Evolutionary conservation across 2,797 vertebrate species (phyloP).

Genomic region (Ficedula albicollis): DNA sequence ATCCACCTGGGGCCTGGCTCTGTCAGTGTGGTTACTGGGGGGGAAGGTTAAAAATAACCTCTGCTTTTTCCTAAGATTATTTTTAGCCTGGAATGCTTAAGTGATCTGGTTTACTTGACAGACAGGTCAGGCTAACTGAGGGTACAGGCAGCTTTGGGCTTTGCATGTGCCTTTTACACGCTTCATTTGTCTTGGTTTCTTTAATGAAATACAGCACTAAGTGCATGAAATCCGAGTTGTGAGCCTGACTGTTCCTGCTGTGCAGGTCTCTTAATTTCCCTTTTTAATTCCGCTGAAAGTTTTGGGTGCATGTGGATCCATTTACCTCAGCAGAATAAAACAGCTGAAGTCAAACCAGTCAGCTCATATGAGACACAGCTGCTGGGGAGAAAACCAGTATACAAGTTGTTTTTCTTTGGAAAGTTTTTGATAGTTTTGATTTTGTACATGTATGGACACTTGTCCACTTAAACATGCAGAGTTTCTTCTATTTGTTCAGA

Average conservation of each 20-base stretch:
- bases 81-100: conserved; percentile 33
- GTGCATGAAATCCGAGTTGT: background rate
- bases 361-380: background rate
- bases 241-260: background rate
- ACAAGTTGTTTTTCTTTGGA: background rate
- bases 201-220: background rate
- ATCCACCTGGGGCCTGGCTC: background rate
- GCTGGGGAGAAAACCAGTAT: background rate
- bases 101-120: background rate
- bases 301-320: background rate
- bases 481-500: background rate
- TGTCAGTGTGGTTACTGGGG: background rate
- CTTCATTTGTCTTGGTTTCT: background rate
- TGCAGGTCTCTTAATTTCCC: background rate
- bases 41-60: conserved; percentile 23
- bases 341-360: background rate
- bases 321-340: background rate
- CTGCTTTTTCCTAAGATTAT: conserved; percentile 2
- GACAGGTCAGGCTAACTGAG: background rate
- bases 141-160: background rate
- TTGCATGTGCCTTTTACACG: background rate
- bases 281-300: background rate
- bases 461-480: background rate
- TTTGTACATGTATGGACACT: background rate
- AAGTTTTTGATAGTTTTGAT: background rate